Conservation (phyloP, 2,113 vertebrate genomes). For the Scalopus aquaticus region DNA sequence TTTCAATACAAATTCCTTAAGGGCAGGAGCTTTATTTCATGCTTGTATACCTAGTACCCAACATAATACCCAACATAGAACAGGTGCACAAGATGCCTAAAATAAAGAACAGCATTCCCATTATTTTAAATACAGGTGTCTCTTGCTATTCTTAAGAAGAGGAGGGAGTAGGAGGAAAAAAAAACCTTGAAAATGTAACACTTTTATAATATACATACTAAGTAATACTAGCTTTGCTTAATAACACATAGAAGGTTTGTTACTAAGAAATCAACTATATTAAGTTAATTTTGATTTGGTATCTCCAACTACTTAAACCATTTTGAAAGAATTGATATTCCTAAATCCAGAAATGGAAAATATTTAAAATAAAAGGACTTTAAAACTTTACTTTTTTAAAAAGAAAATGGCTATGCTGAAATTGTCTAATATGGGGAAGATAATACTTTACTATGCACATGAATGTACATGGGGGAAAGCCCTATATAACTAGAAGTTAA, state of each 20-base stretch:
- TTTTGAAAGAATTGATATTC: not conserved
- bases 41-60: not conserved
- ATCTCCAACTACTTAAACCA: not conserved
- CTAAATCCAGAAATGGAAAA: not conserved
- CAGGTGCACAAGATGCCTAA: not conserved
- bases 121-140: not conserved
- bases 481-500: not conserved
- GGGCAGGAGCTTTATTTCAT: not conserved
- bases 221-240: not conserved
- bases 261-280: not conserved
- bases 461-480: not conserved
- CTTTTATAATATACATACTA: not conserved
- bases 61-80: not conserved
- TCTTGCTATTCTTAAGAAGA: conserved; percentile 37
- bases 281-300: not conserved
- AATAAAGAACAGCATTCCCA: not conserved
- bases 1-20: conserved; percentile 4
- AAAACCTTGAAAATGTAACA: not conserved
- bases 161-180: too few species aligned
- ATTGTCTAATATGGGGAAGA: not conserved
- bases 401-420: conserved; percentile 11
- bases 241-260: not conserved
- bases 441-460: not conserved
- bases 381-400: conserved; percentile 20
- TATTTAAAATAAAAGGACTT: not conserved